Evolutionary conservation across 2,888 invertebrate species (phyloP), one percentile per base, ranked within the genome.

Genomic region (Apotomis betuletana): DNA sequence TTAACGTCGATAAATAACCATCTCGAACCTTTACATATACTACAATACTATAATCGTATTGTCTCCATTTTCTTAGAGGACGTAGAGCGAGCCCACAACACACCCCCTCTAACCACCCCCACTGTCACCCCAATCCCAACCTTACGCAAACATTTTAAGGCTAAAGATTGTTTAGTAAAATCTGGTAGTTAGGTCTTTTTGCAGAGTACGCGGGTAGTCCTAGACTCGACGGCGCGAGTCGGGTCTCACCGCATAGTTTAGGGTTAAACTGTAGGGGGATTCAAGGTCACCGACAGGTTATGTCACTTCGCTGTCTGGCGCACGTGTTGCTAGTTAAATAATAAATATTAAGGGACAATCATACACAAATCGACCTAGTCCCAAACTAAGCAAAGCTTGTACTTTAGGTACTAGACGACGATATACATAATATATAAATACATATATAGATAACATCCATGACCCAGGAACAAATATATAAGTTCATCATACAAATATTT

Each of bases 21-120:
- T 88, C 85, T 85, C 13, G 75, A 68, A 73, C 67, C 68, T 73
- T 62, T 3, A 0, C 79, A 75, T 86, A 81, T 87, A 88, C 91
- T 90, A 76, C 75, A 77, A 74, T 82, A 85, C 85, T 86, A 87
- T 90, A 88, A 90, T 90, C 88, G 87, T 88, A 88, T 90, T 88
- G 89, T 91, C 91, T 90, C 88, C 87, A 87, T 89, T 90, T 90
- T 90, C 87, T 88, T 87, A 91, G 88, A 90, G 89, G 89, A 90
- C 90, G 88, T 82, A 78, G 84, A 85, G 80, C 89, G 86, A 87
- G 88, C 87, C 88, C 89, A 83, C 87, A 76, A 87, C 90, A 90
- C 89, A 87, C 87, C 90, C 89, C 82, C 83, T 75, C 75, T 77
- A 74, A 78, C 64, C 44, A 10, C 51, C 58, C 54, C 15, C 3